phyloP scores from a whole-genome alignment of 2,113 vertebrate species.

The Ochotona princeps region DNA sequence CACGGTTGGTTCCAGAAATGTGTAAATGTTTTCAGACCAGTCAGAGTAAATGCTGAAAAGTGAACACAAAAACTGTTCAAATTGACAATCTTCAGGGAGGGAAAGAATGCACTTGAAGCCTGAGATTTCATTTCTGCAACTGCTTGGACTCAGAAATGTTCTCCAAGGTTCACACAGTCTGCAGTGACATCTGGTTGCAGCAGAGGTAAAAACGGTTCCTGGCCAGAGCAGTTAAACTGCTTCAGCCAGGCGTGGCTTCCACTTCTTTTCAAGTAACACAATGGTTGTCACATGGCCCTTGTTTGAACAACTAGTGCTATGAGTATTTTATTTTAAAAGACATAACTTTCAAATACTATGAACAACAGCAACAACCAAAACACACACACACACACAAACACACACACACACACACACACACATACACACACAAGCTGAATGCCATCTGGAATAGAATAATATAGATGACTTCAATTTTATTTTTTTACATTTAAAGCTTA shows the following conservation, averaged over 20 bases:
- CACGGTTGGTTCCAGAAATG: not conserved
- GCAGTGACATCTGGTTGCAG: conserved; percentile 72
- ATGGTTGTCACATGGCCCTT: not conserved
- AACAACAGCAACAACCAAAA: not conserved
- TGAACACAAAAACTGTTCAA: conserved; percentile 40
- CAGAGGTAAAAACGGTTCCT: not conserved
- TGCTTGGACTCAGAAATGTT: conserved; percentile 10
- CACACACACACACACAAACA: not conserved
- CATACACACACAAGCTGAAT: not conserved
- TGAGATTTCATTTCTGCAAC: conserved; percentile 18
- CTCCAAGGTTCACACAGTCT: conserved; percentile 44
- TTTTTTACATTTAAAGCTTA: not conserved
- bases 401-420: too few species aligned
- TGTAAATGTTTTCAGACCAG: conserved; percentile 44
- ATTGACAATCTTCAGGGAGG: not conserved
- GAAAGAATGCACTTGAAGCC: conserved; percentile 19
- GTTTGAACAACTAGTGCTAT: not conserved
- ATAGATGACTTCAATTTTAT: not conserved
- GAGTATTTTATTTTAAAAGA: conserved; percentile 19
- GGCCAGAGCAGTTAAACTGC: not conserved
- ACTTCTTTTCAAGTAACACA: not conserved
- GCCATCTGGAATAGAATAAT: not conserved
- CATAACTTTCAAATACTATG: not conserved
- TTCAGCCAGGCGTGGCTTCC: rapidly evolving
- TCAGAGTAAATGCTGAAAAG: conserved; percentile 34